Conservation (phyloP, 2,113 vertebrate genomes). For the Tor tambroides region DNA sequence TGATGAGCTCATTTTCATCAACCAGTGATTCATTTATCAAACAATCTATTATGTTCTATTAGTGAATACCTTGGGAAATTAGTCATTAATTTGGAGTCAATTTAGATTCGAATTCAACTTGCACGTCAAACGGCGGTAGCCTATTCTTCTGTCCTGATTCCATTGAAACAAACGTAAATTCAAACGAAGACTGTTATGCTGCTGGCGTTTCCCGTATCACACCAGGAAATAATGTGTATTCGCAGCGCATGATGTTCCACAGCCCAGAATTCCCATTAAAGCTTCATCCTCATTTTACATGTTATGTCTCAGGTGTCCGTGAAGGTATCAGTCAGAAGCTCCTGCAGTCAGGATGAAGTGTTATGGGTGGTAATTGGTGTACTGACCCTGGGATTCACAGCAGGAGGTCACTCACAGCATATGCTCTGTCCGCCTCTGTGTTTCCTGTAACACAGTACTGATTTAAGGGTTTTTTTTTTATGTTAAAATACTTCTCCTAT, state of each 20-base stretch:
- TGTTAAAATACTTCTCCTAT: not conserved
- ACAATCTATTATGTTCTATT: conserved; percentile 53
- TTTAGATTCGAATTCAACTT: conserved; percentile 34
- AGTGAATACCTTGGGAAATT: conserved; percentile 39
- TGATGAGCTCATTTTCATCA: conserved; percentile 52
- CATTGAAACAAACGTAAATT: not conserved
- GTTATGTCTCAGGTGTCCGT: not conserved
- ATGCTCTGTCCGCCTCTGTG: not conserved
- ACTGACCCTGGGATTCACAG: conserved; percentile 32
- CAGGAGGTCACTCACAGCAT: not conserved
- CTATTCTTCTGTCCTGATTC: not conserved
- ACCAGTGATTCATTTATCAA: conserved; percentile 51
- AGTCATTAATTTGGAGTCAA: conserved; percentile 44
- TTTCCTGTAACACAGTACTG: not conserved
- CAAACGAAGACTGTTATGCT: not conserved
- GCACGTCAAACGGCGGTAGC: not conserved
- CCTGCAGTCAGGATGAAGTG: not conserved
- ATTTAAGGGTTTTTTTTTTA: not conserved
- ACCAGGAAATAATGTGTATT: not conserved
- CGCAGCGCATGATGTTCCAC: not conserved
- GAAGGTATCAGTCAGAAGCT: conserved; percentile 24
- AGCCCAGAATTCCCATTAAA: not conserved
- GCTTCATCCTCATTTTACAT: conserved; percentile 14
- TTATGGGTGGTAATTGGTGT: conserved; percentile 35
- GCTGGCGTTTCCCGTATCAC: not conserved